phyloP scores from a whole-genome alignment of 2,797 vertebrate species.

The Enteromius viviparus region DNA sequence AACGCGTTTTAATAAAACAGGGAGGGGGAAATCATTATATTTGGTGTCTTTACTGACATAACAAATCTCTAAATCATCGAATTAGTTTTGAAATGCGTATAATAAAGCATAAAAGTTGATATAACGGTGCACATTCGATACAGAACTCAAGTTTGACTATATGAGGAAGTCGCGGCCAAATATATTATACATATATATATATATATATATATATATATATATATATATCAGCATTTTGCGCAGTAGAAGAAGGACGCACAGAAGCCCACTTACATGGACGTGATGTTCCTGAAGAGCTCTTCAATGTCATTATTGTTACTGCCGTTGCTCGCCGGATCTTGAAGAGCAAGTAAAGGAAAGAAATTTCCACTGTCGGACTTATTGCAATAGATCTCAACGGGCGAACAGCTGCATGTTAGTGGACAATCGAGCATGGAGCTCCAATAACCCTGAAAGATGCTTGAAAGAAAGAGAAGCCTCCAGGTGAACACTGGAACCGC shows the following conservation, averaged over 20 bases:
- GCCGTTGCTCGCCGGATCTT: slow-evolving; percentile 86
- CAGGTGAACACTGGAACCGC: slow-evolving; percentile 85
- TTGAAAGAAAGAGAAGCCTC: slow-evolving; percentile 93
- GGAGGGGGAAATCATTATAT: background rate
- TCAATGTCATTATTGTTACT: slow-evolving; percentile 91
- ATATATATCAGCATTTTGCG: slow-evolving; percentile 24
- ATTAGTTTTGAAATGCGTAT: slow-evolving; percentile 6
- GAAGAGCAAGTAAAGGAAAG: slow-evolving; percentile 94
- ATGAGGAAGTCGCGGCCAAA: background rate
- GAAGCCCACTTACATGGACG: slow-evolving; percentile 89
- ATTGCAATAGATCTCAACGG: slow-evolving; percentile 95
- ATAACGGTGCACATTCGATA: background rate
- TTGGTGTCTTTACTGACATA: background rate
- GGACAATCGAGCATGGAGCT: slow-evolving; percentile 96
- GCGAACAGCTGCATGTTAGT: slow-evolving; percentile 95
- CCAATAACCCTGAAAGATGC: slow-evolving; percentile 92
- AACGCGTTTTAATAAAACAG: background rate
- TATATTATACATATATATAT: too few species aligned
- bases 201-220: background rate
- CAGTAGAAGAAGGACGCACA: slow-evolving; percentile 35
- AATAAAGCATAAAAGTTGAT: background rate
- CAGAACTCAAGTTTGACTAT: slow-evolving; percentile 9
- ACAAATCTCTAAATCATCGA: background rate
- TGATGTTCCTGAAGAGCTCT: slow-evolving; percentile 96
- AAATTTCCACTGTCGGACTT: slow-evolving; percentile 94